These are phyloP conservation scores for Brachyhypopomus occidentalis DNA, from an alignment of 2,113 vertebrate genomes.

Conservation along the genomic window DNA sequence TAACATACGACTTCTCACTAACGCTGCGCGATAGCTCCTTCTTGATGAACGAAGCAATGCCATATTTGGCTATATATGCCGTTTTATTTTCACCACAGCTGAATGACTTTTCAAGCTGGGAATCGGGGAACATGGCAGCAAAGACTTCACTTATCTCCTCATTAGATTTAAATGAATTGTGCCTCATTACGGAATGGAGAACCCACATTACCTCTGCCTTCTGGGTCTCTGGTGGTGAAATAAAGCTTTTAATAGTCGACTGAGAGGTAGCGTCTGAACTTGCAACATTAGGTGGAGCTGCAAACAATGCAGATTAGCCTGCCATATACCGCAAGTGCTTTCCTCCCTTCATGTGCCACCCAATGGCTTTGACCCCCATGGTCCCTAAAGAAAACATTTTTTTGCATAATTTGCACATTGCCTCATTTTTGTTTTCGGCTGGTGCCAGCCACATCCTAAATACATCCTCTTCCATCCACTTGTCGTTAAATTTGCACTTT, in stretches of 20 bases:
- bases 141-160: slow-evolving; percentile 13
- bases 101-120: too few species aligned
- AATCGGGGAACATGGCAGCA: slow-evolving; percentile 33
- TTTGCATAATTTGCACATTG: too few species aligned
- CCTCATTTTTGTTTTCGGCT: too few species aligned
- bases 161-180: slow-evolving; percentile 37
- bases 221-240: slow-evolving; percentile 42
- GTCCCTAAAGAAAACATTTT: too few species aligned
- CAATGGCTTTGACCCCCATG: too few species aligned
- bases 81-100: too few species aligned
- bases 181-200: slow-evolving; percentile 31
- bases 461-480: too few species aligned
- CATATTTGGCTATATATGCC: not conserved
- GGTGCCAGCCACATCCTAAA: too few species aligned
- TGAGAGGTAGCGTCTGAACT: slow-evolving; percentile 33
- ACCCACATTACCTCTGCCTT: slow-evolving; percentile 33
- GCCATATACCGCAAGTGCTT: too few species aligned
- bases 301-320: too few species aligned
- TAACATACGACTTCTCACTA: slow-evolving; percentile 25
- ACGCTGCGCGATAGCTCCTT: slow-evolving; percentile 1
- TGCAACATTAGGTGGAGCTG: not conserved
- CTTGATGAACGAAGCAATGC: slow-evolving; percentile 28
- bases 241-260: slow-evolving; percentile 25
- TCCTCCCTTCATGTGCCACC: too few species aligned
- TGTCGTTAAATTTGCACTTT: too few species aligned